Percentiles rank a stretch among this genome's conserved stretches.
These are phyloP conservation scores for Aphelenchoides besseyi DNA, from an alignment of 1,140 invertebrate genomes.

Conservation along the genomic window DNA sequence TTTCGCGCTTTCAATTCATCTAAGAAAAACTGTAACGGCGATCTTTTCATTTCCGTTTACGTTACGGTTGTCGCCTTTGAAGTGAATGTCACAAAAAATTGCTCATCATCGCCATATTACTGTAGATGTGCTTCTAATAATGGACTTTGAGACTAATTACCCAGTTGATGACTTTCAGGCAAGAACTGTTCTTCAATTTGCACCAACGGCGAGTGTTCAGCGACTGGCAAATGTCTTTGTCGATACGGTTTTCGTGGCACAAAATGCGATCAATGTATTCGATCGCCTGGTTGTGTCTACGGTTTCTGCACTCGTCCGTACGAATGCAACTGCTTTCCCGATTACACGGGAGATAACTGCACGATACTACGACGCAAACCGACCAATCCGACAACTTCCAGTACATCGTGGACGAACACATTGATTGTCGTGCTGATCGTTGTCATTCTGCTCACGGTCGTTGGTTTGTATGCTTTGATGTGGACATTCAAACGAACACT, in stretches of 20 bases:
- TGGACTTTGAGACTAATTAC: too few species aligned
- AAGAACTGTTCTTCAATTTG: neutral
- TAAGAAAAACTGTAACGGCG: neutral
- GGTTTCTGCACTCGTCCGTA: neutral
- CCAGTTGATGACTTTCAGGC: neutral
- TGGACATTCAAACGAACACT: neutral
- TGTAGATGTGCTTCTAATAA: neutral
- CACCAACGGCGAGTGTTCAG: neutral
- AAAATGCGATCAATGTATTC: neutral
- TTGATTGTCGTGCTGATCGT: neutral
- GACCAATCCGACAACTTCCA: neutral
- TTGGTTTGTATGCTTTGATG: neutral
- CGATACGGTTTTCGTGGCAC: neutral
- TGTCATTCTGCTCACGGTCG: neutral
- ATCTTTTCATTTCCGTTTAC: neutral
- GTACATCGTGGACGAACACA: neutral
- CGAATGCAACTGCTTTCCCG: neutral
- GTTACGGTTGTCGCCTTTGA: neutral
- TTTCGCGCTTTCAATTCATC: neutral
- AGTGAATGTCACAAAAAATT: neutral
- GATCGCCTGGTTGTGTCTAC: neutral
- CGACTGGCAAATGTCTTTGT: neutral
- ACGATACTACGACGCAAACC: constrained; percentile 10
- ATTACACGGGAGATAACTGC: neutral
- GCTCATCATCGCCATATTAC: neutral